Evolutionary conservation across 2,797 vertebrate species (phyloP).

Genomic region (Tragopan temminckii): DNA sequence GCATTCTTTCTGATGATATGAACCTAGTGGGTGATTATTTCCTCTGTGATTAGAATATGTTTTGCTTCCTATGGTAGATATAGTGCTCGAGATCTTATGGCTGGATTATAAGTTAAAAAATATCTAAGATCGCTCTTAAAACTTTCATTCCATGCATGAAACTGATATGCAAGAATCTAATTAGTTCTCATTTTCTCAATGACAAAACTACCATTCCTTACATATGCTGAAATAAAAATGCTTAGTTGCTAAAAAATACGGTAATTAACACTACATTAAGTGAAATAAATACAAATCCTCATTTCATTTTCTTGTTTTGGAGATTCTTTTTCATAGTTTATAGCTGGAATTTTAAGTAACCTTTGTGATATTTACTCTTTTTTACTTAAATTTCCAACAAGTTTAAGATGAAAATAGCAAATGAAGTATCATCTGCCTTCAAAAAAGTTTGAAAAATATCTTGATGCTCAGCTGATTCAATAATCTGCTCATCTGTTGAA

Average conservation of each 20-base stretch:
- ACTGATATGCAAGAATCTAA: background rate
- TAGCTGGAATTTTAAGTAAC: background rate
- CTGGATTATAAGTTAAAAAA: background rate
- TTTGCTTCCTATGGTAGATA: background rate
- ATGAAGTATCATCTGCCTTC: background rate
- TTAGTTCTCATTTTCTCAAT: background rate
- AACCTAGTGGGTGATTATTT: slow-evolving; percentile 28
- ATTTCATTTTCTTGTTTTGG: background rate
- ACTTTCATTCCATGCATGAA: background rate
- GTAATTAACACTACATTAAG: fast-evolving
- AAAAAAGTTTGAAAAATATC: background rate
- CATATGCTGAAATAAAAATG: background rate
- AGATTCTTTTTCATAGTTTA: background rate
- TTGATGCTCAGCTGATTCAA: background rate
- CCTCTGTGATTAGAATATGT: background rate
- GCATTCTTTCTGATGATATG: slow-evolving; percentile 5
- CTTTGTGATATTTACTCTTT: background rate
- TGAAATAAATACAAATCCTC: background rate
- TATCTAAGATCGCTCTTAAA: background rate
- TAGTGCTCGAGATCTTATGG: background rate
- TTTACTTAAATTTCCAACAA: background rate
- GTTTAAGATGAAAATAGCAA: background rate
- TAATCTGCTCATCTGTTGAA: background rate
- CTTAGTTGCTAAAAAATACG: background rate
- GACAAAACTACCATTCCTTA: background rate